Base-by-base conservation (phyloP, 2,888 invertebrate genomes). In the Zaprionus bogoriensis region DNA sequence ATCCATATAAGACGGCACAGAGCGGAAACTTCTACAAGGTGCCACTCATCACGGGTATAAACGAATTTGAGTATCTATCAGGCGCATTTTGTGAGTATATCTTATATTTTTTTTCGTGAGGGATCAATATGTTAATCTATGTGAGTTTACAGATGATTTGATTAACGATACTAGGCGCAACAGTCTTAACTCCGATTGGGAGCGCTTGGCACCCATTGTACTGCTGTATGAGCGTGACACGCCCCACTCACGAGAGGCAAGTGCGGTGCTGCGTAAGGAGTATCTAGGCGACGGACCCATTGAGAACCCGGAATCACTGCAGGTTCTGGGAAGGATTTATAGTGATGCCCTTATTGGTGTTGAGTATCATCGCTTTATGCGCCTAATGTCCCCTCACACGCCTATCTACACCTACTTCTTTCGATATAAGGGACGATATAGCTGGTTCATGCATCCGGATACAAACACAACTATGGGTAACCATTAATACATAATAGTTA, bases 31-130 rank as follows among this genome's bases (percentile, higher is more conserved):
- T 94, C 64, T 89, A 92, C 36, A 92, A 93, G 25, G 93, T 95
- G 3, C 95, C 95, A 0, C 88, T 93, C 46, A 92, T 95, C 52
- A 91, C 93, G 63, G 94, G 95, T 44, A 92, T 94, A 58, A 94
- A 94, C 0, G 92, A 92, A 45, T 93, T 93, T 55, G 95, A 95
- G 88, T 94, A 95, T 88, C 92, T 92, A 77, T 91, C 92, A 45
- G 93, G 92, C 17, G 92, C 92, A 57, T 87, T 93, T 20, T 81
- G 92, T 60, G 91, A 78, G 86, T 69, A n/a, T n/a, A n/a, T 4
- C 0, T 6, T 6, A 12, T 4, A 3, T n/a, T n/a, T n/a, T n/a
- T n/a, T n/a, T n/a, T n/a, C n/a, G n/a, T n/a, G n/a, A n/a, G n/a
- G n/a, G n/a, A n/a, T n/a, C n/a, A n/a, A n/a, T n/a, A n/a, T n/a